These are phyloP conservation scores for Beris morrisii DNA, from an alignment of 2,888 invertebrate genomes.

Conservation along the genomic window DNA sequence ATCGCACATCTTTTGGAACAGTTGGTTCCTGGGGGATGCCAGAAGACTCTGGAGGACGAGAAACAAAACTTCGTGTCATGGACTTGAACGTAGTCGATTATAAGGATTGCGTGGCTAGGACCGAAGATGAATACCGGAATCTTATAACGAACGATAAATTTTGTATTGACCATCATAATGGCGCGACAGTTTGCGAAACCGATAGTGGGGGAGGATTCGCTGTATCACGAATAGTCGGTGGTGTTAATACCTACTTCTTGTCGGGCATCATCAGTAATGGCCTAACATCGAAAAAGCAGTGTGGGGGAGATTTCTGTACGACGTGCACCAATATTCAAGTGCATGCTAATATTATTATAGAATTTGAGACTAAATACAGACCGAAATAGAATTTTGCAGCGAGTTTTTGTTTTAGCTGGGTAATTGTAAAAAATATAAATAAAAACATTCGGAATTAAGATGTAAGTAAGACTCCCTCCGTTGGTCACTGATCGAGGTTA, in stretches of 20 bases:
- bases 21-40: constrained; percentile 43
- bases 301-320: constrained; percentile 36
- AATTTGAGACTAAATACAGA: constrained; percentile 19
- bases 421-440: too few relatives aligned
- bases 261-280: constrained; percentile 40
- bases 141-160: constrained; percentile 49
- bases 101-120: constrained; percentile 12
- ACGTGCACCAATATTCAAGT: constrained; percentile 38
- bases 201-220: constrained; percentile 48
- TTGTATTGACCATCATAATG: constrained; percentile 45
- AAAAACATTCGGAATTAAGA: too few relatives aligned
- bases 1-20: constrained; percentile 28
- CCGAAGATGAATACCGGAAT: constrained; percentile 38
- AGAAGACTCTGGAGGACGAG: constrained; percentile 10
- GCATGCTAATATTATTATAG: constrained; percentile 24
- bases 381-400: constrained; percentile 6
- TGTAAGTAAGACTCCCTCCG: too few relatives aligned
- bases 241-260: constrained; percentile 35
- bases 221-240: constrained; percentile 24
- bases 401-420: too few relatives aligned
- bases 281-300: constrained; percentile 31
- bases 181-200: constrained; percentile 42
- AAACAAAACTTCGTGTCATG: constrained; percentile 25
- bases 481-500: too few relatives aligned
- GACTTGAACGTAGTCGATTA: constrained; percentile 3